These are phyloP conservation scores for Caranx melampygus DNA, from an alignment of 2,113 vertebrate species.

Conservation along the genomic window DNA sequence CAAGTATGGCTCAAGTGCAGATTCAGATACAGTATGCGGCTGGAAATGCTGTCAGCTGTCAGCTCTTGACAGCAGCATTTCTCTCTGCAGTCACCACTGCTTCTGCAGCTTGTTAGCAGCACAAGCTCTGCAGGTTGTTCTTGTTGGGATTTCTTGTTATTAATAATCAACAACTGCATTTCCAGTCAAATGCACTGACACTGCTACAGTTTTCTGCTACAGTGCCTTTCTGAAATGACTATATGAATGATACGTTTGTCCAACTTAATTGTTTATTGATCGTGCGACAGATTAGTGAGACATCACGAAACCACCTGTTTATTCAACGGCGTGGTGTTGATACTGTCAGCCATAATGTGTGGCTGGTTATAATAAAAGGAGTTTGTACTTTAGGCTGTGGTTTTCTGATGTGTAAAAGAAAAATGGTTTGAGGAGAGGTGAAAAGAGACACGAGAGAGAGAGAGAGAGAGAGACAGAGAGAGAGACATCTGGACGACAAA, in stretches of 20 bases:
- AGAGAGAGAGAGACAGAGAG: slow-evolving; percentile 3
- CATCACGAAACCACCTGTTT: neutral
- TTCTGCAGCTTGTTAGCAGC: neutral
- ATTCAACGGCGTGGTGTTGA: neutral
- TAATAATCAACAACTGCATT: too few relatives aligned
- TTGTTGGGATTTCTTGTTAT: too few relatives aligned
- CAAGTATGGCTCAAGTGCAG: slow-evolving; percentile 4
- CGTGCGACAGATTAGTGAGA: slow-evolving; percentile 13
- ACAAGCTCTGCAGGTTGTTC: neutral
- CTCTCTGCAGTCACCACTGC: neutral
- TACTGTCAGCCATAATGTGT: neutral
- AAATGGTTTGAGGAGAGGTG: neutral
- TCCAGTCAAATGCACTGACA: neutral
- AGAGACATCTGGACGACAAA: slow-evolving; percentile 31
- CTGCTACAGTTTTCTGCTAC: neutral
- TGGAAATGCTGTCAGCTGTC: neutral
- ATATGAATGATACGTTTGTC: slow-evolving; percentile 12
- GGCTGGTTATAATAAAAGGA: neutral
- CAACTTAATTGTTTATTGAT: slow-evolving; percentile 42
- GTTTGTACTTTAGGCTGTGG: neutral
- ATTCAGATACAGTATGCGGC: neutral
- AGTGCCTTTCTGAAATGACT: neutral
- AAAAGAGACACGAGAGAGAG: neutral
- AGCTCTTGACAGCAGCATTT: neutral
- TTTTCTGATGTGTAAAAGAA: neutral